phyloP scores from a whole-genome alignment of 2,888 invertebrate species.

The Tupiocoris notatus region DNA sequence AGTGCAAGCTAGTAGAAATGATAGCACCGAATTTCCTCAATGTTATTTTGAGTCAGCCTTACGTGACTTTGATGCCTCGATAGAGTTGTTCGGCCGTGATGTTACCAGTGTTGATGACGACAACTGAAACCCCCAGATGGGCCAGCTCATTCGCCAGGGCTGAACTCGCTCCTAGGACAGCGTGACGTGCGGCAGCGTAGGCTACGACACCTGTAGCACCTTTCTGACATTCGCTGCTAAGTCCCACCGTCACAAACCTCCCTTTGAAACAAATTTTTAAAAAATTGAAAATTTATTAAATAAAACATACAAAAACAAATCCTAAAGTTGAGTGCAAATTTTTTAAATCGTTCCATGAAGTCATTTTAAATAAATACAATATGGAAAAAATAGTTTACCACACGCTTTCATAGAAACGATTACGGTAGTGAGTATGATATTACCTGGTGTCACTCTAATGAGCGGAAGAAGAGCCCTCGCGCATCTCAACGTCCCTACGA shows the following conservation, averaged over 20 bases:
- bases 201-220: conserved; percentile 51
- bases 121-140: conserved; percentile 69
- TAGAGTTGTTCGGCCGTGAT: conserved; percentile 66
- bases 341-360: background rate
- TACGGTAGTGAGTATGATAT: no score
- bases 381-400: background rate
- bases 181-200: conserved; percentile 64
- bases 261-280: conserved; percentile 55
- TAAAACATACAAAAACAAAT: conserved; percentile 24
- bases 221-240: conserved; percentile 53
- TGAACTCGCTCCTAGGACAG: conserved; percentile 76
- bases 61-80: conserved; percentile 60
- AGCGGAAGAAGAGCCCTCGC: conserved; percentile 74
- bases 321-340: background rate
- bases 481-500: conserved; percentile 70
- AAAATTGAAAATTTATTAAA: conserved; percentile 7
- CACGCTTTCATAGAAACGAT: no score
- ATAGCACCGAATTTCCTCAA: no score
- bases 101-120: conserved; percentile 71
- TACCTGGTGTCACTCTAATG: conserved; percentile 59
- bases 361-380: background rate
- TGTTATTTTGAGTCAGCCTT: no score
- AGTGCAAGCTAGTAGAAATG: no score
- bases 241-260: conserved; percentile 69
- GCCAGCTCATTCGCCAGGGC: conserved; percentile 69